These are phyloP conservation scores for Mesitornis unicolor DNA, from an alignment of 2,113 vertebrate genomes.

Conservation along the genomic window DNA sequence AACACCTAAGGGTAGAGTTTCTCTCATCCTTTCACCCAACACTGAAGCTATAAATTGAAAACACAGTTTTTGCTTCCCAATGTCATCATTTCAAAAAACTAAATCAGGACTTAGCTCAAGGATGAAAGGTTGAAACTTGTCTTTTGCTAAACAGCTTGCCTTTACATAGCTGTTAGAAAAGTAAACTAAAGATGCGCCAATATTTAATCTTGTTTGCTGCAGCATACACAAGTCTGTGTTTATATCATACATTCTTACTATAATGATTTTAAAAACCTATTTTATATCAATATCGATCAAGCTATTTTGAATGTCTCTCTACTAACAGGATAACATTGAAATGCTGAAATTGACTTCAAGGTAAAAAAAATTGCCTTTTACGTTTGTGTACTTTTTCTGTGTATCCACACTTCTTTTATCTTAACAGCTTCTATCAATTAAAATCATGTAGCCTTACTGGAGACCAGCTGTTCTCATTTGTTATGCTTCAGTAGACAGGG, in stretches of 20 bases:
- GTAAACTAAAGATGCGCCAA: not conserved
- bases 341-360: not conserved
- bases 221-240: not conserved
- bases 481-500: constrained; percentile 37
- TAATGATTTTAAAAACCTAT: not conserved
- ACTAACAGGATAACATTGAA: not conserved
- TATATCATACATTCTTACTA: not conserved
- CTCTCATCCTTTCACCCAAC: not conserved
- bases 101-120: not conserved
- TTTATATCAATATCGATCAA: not conserved
- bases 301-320: not conserved
- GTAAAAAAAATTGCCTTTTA: not conserved
- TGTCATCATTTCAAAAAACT: not conserved
- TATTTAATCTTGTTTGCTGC: not conserved
- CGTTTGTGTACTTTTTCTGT: not conserved
- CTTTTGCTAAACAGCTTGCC: not conserved
- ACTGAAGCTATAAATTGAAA: not conserved
- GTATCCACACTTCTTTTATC: not conserved
- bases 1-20: not conserved
- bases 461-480: constrained; percentile 59
- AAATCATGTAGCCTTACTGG: constrained; percentile 44
- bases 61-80: not conserved
- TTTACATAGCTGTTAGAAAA: not conserved
- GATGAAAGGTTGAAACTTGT: not conserved
- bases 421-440: constrained; percentile 41